phyloP scores from a whole-genome alignment of 2,888 invertebrate genomes.

The Xiphydria camelus region DNA sequence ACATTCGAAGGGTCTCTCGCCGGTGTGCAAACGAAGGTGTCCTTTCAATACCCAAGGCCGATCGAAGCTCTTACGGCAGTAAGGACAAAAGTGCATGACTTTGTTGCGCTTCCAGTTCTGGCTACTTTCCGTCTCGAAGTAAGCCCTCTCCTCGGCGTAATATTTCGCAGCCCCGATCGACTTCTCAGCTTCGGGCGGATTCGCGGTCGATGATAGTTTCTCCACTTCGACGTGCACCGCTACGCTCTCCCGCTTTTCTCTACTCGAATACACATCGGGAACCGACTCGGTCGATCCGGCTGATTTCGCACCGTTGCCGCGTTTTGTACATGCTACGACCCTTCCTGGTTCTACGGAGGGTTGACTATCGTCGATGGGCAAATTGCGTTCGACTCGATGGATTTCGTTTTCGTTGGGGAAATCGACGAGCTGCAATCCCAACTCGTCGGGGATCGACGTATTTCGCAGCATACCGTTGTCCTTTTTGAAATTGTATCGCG shows the following conservation, averaged over 20 bases:
- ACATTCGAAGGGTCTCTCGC: slow-evolving; percentile 71
- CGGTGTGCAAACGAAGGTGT: slow-evolving; percentile 70
- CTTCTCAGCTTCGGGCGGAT: slow-evolving; percentile 20
- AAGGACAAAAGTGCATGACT: slow-evolving; percentile 61
- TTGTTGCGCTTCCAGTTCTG: slow-evolving; percentile 51
- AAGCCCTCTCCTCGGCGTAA: slow-evolving; percentile 10
- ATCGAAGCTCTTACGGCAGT: slow-evolving; percentile 70
- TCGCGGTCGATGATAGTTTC: slow-evolving; percentile 2
- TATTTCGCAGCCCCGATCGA: slow-evolving; percentile 17
- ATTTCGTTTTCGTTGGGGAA: not conserved
- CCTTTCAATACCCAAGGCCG: slow-evolving; percentile 73
- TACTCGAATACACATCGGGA: slow-evolving; percentile 13
- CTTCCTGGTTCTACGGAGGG: not conserved
- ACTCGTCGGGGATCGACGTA: slow-evolving; percentile 20
- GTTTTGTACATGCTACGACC: slow-evolving; percentile 1
- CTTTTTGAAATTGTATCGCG: slow-evolving; percentile 34
- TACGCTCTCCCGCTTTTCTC: slow-evolving; percentile 15
- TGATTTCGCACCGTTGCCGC: slow-evolving; percentile 1
- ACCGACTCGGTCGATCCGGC: too few relatives aligned
- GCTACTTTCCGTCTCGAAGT: slow-evolving; percentile 23
- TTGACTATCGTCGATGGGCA: not conserved
- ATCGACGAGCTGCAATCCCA: slow-evolving; percentile 21
- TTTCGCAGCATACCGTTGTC: slow-evolving; percentile 25
- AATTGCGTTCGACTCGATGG: not conserved
- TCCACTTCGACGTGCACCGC: slow-evolving; percentile 18